Evolutionary conservation across 2,888 invertebrate genomes (phyloP), one percentile per base, ranked within the genome.

Genomic region (Cryptosula pallasiana): DNA sequence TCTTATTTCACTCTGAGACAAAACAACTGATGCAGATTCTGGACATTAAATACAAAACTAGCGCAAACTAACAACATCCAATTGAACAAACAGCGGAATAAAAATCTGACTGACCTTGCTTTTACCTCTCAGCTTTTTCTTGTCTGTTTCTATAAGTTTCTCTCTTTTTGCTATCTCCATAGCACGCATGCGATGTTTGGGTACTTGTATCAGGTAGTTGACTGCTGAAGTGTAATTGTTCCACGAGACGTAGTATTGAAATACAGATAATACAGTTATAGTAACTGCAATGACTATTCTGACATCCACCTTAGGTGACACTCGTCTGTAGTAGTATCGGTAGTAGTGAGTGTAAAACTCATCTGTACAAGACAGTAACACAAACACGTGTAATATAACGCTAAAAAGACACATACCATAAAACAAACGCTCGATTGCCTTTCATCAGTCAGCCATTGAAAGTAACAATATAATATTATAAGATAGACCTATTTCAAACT

Each of bases 341-440:
- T 93, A 95, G 85, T 94, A 94, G 87, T 94, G 92, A 36, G 91
- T 90, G 84, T 94, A 94, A 82, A 93, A 92, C 79, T 92, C 92
- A 81, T 94, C 86, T 81, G 79, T 73, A 79, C 78, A n/a, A n/a
- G n/a, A n/a, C n/a, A n/a, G n/a, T n/a, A n/a, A n/a, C n/a, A n/a
- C n/a, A n/a, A n/a, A n/a, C n/a, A n/a, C n/a, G n/a, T n/a, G n/a
- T n/a, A n/a, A n/a, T n/a, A n/a, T n/a, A n/a, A n/a, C n/a, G n/a
- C n/a, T n/a, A n/a, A n/a, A n/a, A n/a, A n/a, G n/a, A n/a, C n/a
- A n/a, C n/a, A n/a, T n/a, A n/a, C n/a, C n/a, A n/a, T n/a, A n/a
- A n/a, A n/a, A n/a, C n/a, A n/a, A n/a, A n/a, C n/a, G n/a, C n/a
- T n/a, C n/a, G n/a, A n/a, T n/a, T n/a, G n/a, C n/a, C n/a, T n/a